A percentile compares a stretch with the other conserved stretches of the same genome.
Conservation (phyloP, 2,888 invertebrate species). For the Synanthedon andrenaeformis region DNA sequence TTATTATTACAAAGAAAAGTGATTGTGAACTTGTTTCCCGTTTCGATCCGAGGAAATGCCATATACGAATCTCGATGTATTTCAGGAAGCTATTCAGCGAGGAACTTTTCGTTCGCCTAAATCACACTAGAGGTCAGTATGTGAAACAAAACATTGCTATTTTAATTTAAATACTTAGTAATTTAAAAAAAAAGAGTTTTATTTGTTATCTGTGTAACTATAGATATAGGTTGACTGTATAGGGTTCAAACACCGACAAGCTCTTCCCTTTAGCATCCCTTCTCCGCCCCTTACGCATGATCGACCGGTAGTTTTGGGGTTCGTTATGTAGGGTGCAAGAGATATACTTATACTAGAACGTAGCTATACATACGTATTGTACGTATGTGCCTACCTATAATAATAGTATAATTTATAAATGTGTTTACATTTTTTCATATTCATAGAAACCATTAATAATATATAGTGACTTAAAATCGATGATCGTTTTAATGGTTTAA, state of each 20-base stretch:
- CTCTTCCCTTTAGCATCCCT: conserved; percentile 66
- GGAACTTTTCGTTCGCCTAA: conserved; percentile 63
- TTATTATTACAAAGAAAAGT: conserved; percentile 39
- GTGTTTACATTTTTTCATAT: too few relatives aligned
- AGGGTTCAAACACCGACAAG: conserved; percentile 61
- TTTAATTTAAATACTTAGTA: background rate
- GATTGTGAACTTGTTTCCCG: conserved; percentile 37
- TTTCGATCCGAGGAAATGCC: conserved; percentile 65
- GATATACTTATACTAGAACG: conserved; percentile 6
- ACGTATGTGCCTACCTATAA: background rate
- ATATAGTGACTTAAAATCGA: too few relatives aligned
- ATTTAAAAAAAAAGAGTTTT: conserved; percentile 5
- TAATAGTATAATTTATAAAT: too few relatives aligned
- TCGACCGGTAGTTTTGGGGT: conserved; percentile 69
- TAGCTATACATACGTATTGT: conserved; percentile 4
- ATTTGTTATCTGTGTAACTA: conserved; percentile 23
- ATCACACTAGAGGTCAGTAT: conserved; percentile 68
- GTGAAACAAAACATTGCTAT: conserved; percentile 6
- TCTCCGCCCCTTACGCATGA: conserved; percentile 70
- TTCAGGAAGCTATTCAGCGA: conserved; percentile 65
- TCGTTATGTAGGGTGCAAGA: conserved; percentile 54
- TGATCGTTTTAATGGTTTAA: too few relatives aligned
- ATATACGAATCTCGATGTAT: conserved; percentile 48
- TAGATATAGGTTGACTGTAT: conserved; percentile 16
- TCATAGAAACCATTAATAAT: too few relatives aligned